Evolutionary conservation across 2,888 invertebrate genomes (phyloP).

Genomic region (Cactoblastis cactorum): DNA sequence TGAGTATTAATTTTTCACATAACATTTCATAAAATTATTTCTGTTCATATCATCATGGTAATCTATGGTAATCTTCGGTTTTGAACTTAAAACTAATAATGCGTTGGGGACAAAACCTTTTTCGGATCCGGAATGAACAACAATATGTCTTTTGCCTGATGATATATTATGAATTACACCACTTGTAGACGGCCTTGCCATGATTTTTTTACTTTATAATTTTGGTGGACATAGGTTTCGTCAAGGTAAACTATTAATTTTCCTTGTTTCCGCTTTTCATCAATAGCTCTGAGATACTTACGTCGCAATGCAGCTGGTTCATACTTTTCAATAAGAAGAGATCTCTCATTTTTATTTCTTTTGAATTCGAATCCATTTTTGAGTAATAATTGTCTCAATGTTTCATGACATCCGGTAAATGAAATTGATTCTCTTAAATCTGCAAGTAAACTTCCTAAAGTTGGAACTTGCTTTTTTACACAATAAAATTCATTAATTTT

Average conservation of each 20-base stretch:
- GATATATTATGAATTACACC: slow-evolving; percentile 15
- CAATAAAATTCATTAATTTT: no score
- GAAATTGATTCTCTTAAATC: no score
- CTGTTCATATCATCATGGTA: slow-evolving; percentile 24
- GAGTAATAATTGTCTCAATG: no score
- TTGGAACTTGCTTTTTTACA: no score
- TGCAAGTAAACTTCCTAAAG: no score
- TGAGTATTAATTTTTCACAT: slow-evolving; percentile 16
- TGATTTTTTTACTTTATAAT: slow-evolving; percentile 18
- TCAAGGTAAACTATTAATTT: neutral
- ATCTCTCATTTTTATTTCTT: no score
- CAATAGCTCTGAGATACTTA: no score
- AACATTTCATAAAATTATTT: slow-evolving; percentile 21
- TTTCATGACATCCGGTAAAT: no score
- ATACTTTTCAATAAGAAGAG: no score
- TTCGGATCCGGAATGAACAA: slow-evolving; percentile 23
- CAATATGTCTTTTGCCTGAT: slow-evolving; percentile 20
- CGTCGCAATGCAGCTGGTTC: no score
- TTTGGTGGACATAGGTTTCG: neutral
- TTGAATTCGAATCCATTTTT: no score
- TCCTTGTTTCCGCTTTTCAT: no score
- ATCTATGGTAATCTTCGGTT: slow-evolving; percentile 21
- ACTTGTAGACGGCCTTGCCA: slow-evolving; percentile 19
- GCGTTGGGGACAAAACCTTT: slow-evolving; percentile 22
- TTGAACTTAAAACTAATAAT: slow-evolving; percentile 23